Base-by-base conservation (phyloP, 2,797 vertebrate species). In the Alauda arvensis region DNA sequence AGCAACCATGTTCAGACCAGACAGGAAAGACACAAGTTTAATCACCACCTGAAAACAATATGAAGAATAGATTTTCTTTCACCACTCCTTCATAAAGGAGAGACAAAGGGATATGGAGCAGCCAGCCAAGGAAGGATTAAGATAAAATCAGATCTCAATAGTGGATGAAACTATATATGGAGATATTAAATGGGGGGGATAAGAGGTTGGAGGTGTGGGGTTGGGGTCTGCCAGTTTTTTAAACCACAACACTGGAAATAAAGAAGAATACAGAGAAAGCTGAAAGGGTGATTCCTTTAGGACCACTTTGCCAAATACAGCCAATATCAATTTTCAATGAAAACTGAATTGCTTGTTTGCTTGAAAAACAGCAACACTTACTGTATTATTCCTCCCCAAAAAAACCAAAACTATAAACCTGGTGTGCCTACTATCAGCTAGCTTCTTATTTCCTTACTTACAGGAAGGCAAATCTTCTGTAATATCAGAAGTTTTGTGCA, bases 201-300 rank as follows among this genome's bases (percentile, higher is more conserved):
- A 55, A 56, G 37, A 48, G 2, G 8, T 8, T 42, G 14, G 2
- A 5, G 12, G 3, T 1, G 1, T 6, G 7, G 15, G 14, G 1
- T 66, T 26, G 21, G 18, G 5, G 1, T 45, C 25, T 20, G 24
- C 26, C 18, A 2, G 1, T 2, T 16, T 19, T 68, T 86, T 37
- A 12, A 74, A 24, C 3, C 5, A n/a, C 7, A 49, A 2, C 4
- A 29, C 6, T 51, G 9, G 15, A 84, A 78, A 76, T n/a, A 34
- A 57, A 69, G 12, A 33, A 83, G 63, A 72, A 56, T 14, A 10
- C 18, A 48, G 25, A 48, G 20, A n/a, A 63, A 67, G 7, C 4
- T 62, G 15, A 66, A 82, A 70, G 14, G 21, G 40, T 1, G 1
- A n/a, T 86, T 40, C 28, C 34, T 76, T 78, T 59, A 66, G 53